These are phyloP conservation scores for Helogale parvula DNA, from an alignment of 2,113 vertebrate species.

Conservation along the genomic window DNA sequence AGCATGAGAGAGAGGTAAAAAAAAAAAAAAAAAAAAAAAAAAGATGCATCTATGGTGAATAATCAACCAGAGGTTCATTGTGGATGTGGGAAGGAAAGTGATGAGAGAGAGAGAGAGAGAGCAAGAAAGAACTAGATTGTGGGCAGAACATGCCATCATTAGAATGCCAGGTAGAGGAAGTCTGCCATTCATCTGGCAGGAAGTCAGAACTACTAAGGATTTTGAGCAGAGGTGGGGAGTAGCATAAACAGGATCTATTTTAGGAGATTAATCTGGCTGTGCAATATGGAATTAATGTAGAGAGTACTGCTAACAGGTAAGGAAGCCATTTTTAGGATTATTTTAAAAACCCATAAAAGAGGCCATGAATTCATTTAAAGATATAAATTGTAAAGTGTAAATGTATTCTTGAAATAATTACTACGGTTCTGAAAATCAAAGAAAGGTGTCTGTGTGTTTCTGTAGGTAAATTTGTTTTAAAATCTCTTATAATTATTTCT, in stretches of 20 bases:
- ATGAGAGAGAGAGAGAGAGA: not conserved
- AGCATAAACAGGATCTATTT: not conserved
- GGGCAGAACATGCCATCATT: too few relatives aligned
- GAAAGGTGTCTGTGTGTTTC: not conserved
- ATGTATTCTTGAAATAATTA: not conserved
- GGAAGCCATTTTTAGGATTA: not conserved
- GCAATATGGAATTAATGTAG: not conserved
- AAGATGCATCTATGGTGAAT: not conserved
- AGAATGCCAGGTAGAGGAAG: not conserved
- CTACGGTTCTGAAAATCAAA: not conserved
- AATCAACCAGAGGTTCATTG: not conserved
- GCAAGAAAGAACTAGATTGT: not conserved
- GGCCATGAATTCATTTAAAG: not conserved
- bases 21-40: not conserved
- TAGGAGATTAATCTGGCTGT: not conserved
- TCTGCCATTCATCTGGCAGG: not conserved
- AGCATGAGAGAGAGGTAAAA: not conserved
- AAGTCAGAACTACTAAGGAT: not conserved
- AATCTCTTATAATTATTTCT: not conserved
- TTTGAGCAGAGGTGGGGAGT: not conserved
- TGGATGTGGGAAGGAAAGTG: not conserved
- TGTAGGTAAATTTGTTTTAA: not conserved
- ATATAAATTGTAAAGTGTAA: not conserved
- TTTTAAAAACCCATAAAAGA: not conserved
- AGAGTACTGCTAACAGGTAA: not conserved